Conservation (phyloP, 64 coral and sea anemone genomes). For the Actinia equina region DNA sequence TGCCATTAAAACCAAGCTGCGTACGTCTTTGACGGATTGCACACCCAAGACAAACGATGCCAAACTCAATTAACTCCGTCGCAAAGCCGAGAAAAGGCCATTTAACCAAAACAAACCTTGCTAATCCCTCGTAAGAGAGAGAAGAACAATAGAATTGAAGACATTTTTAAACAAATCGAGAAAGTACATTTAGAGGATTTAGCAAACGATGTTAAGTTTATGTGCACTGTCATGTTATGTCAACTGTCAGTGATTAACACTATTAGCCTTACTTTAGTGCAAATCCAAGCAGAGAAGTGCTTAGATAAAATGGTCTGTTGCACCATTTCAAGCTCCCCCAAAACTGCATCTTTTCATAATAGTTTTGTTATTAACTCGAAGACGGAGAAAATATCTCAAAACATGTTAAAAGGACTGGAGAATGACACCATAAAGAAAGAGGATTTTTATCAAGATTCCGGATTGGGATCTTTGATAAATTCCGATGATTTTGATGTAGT, state of each 20-base stretch:
- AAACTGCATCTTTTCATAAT: not conserved
- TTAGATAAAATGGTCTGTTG: no score
- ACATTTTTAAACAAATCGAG: not conserved
- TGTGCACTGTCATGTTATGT: not conserved
- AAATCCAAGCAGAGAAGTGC: no score
- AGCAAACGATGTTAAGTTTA: not conserved
- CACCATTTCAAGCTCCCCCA: not conserved
- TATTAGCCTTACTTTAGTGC: no score
- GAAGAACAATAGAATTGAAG: not conserved
- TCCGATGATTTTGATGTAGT: not conserved
- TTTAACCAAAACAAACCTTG: not conserved
- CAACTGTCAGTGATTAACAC: not conserved
- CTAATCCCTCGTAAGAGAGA: not conserved
- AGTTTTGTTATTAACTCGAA: no score
- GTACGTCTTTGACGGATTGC: not conserved
- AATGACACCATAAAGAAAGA: no score
- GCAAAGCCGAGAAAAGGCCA: not conserved
- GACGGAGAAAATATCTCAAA: no score
- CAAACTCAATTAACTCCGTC: not conserved
- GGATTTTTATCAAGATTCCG: no score
- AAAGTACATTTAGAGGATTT: not conserved
- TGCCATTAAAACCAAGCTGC: not conserved
- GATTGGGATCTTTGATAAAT: not conserved
- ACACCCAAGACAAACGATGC: constrained; percentile 1
- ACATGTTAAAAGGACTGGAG: no score